Percentiles rank a stretch among this genome's conserved stretches.
phyloP scores from a whole-genome alignment of 2,797 vertebrate species.

The Pelodytes ibericus region DNA sequence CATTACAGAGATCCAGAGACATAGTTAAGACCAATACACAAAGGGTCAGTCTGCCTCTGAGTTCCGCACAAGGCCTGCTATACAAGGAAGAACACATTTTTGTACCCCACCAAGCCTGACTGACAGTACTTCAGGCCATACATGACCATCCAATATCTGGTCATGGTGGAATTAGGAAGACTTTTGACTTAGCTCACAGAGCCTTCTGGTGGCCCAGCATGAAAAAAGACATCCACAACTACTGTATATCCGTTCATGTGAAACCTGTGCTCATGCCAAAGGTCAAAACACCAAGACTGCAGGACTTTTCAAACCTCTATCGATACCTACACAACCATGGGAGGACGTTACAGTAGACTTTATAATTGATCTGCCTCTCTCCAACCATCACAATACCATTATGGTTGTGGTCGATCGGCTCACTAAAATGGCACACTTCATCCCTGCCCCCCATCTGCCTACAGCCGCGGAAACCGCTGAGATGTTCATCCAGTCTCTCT shows the following conservation, averaged over 20 bases:
- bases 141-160: not conserved
- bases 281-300: not conserved
- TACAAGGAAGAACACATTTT: not conserved
- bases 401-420: too few species aligned
- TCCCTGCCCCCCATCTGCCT: too few species aligned
- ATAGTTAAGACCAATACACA: too few species aligned
- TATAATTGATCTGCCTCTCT: too few species aligned
- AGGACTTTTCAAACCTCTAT: not conserved
- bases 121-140: not conserved
- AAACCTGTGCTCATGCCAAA: not conserved
- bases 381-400: too few species aligned
- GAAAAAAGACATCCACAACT: not conserved
- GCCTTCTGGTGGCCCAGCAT: not conserved
- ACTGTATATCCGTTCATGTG: not conserved
- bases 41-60: too few species aligned
- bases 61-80: too few species aligned
- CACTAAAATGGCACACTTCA: too few species aligned
- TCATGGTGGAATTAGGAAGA: not conserved
- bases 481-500: too few species aligned
- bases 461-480: too few species aligned
- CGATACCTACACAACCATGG: not conserved
- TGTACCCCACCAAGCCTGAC: not conserved
- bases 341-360: too few species aligned
- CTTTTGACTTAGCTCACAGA: not conserved
- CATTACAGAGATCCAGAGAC: too few species aligned